phyloP scores from a whole-genome alignment of 2,888 invertebrate genomes.

The Drosophila nr. perissopoda region DNA sequence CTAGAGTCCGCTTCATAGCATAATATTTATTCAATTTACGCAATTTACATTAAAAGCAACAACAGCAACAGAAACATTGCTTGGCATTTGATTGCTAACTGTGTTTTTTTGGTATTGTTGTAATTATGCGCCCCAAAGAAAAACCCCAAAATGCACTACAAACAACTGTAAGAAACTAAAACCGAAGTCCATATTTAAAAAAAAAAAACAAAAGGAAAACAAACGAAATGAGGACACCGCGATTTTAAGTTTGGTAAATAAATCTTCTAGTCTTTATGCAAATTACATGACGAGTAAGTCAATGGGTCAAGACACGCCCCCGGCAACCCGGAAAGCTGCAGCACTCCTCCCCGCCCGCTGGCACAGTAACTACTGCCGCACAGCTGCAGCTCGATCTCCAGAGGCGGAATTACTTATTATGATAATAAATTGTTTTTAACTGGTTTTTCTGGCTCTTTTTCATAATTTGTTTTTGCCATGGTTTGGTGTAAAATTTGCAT shows the following conservation, averaged over 20 bases:
- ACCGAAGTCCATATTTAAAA: constrained; percentile 29
- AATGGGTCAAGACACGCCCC: constrained; percentile 64
- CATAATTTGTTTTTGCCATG: not conserved
- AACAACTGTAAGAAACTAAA: constrained; percentile 20
- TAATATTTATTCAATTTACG: constrained; percentile 79
- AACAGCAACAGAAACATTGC: constrained; percentile 30
- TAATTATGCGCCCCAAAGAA: constrained; percentile 62
- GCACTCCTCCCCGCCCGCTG: not conserved
- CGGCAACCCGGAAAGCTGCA: constrained; percentile 41
- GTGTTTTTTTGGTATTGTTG: constrained; percentile 53
- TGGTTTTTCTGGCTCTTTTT: constrained; percentile 68
- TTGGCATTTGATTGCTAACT: constrained; percentile 73
- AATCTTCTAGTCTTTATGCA: constrained; percentile 34
- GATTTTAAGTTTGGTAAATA: constrained; percentile 4
- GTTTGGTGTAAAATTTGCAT: constrained; percentile 64
- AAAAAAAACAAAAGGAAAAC: constrained; percentile 6
- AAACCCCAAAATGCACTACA: constrained; percentile 8
- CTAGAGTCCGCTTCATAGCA: constrained; percentile 58
- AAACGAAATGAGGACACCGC: constrained; percentile 3
- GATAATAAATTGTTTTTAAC: constrained; percentile 72
- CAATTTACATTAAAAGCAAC: constrained; percentile 65
- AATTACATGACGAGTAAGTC: constrained; percentile 65
- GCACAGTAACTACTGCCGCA: constrained; percentile 17
- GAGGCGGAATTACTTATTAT: constrained; percentile 73
- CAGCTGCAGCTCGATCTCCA: constrained; percentile 40